phyloP scores from a whole-genome alignment of 92 coral and sea anemone genomes.

The Parazoanthus atlanticus region DNA sequence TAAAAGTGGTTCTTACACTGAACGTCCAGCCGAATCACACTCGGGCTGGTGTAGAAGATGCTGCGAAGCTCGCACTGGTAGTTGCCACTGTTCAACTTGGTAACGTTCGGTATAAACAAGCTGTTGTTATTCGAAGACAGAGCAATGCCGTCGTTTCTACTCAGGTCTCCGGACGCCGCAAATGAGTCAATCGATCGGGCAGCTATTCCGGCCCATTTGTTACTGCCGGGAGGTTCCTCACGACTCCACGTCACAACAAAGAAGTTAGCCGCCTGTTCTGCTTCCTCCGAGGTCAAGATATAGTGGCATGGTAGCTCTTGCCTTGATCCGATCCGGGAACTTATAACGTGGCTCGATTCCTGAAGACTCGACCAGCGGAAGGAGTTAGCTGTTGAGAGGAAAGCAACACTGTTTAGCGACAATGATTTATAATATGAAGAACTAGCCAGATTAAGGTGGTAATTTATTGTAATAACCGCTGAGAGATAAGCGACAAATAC shows the following conservation, averaged over 20 bases:
- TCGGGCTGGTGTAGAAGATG: conserved; percentile 58
- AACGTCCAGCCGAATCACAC: conserved; percentile 43
- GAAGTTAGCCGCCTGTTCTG: conserved; percentile 31
- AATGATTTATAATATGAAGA: not conserved
- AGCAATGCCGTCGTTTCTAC: not conserved
- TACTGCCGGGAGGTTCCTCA: conserved; percentile 42
- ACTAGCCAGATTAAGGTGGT: not conserved
- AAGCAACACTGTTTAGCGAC: not conserved
- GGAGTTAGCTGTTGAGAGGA: not conserved
- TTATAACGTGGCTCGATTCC: conserved; percentile 50
- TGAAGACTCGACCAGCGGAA: conserved; percentile 56
- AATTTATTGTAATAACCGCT: not conserved
- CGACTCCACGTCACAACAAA: conserved; percentile 52
- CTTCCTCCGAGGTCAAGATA: conserved; percentile 40
- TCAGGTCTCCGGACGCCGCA: conserved; percentile 25
- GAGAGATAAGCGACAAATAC: not conserved
- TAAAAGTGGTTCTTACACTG: conserved; percentile 39
- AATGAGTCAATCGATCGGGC: conserved; percentile 35
- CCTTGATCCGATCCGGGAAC: conserved; percentile 35
- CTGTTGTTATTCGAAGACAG: conserved; percentile 25
- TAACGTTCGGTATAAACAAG: conserved; percentile 39
- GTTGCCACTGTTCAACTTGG: conserved; percentile 26
- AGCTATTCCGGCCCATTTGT: conserved; percentile 48
- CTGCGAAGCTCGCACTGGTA: conserved; percentile 60
- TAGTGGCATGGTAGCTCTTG: conserved; percentile 48